Evolutionary conservation across 1,140 invertebrate genomes (phyloP).

Genomic region (Augochlora pura): DNA sequence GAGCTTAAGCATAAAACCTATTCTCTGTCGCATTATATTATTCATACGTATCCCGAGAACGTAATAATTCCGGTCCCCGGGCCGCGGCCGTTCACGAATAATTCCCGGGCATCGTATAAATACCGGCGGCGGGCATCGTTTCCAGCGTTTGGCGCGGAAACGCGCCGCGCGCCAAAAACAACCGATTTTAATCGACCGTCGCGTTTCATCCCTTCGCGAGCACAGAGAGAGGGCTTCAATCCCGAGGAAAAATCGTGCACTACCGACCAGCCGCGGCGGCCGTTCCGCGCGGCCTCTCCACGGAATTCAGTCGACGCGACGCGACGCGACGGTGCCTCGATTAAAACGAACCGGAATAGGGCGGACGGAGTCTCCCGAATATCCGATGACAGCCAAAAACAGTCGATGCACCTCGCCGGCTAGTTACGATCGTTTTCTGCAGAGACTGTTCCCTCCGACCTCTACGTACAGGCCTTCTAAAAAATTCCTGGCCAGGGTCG

Average conservation of each 20-base stretch:
- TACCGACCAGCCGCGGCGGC: background rate
- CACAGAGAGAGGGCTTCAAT: background rate
- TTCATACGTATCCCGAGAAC: conserved; percentile 6
- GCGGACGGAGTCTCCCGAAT: background rate
- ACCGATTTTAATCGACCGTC: conserved; percentile 6
- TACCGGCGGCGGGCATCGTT: background rate
- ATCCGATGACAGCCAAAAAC: background rate
- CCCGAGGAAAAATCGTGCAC: background rate
- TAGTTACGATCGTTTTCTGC: background rate
- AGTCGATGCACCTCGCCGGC: background rate
- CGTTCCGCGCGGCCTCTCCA: background rate
- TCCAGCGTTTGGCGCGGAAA: conserved; percentile 1
- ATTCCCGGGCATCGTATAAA: conserved; percentile 2
- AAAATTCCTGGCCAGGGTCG: no score
- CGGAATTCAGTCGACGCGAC: background rate
- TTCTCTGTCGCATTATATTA: conserved; percentile 2
- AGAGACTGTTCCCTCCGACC: no score
- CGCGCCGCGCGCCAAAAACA: background rate
- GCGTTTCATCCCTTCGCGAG: background rate
- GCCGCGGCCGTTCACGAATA: background rate
- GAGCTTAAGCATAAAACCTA: conserved; percentile 3
- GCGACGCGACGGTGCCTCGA: background rate
- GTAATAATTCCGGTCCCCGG: background rate
- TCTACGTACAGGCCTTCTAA: no score
- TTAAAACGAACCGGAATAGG: background rate